Evolutionary conservation across 2,797 vertebrate species (phyloP), one percentile per base, ranked within the genome.

Genomic region (Pampus argenteus): DNA sequence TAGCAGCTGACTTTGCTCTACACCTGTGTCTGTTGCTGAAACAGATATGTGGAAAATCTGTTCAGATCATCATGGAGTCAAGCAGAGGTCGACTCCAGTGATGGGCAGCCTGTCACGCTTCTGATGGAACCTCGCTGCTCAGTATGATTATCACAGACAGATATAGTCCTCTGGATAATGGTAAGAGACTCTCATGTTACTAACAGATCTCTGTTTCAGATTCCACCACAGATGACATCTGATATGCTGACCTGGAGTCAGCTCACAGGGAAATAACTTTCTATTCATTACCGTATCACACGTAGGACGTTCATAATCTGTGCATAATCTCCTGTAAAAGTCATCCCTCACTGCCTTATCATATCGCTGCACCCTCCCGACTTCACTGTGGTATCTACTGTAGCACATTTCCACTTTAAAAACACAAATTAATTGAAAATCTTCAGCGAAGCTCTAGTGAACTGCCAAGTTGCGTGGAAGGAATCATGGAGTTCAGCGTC

Each of bases 131-230:
- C 64, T 76, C 48, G 51, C 86, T 20, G 78, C 71, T 82, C 48
- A 38, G 58, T 70, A 65, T 76, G 86, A 89, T 93, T 90, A 93
- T 90, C 84, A 71, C 84, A 86, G 88, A 89, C 91, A 82, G 86
- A 94, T 93, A 85, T 91, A 93, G 91, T 83, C 83, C 62, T 36
- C 64, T 64, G 60, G 8, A 71, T 76, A 83, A 86, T 11, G 68
- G 81, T 50, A 23, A 56, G 79, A 85, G 79, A 79, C 75, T 84
- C 89, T 93, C 86, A 18, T 68, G 85, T 93, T 92, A 90, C 92
- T 9, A 13, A 36, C 76, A 74, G 66, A 86, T 86, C 73, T 74
- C 67, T 58, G 69, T 66, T 71, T 85, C 66, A 74, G 80, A 90
- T 90, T 87, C 86, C 80, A 79, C 47, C 67, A 13, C 3, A n/a